Conservation (phyloP, 2,113 vertebrate species). For the Oncorhynchus keta region DNA sequence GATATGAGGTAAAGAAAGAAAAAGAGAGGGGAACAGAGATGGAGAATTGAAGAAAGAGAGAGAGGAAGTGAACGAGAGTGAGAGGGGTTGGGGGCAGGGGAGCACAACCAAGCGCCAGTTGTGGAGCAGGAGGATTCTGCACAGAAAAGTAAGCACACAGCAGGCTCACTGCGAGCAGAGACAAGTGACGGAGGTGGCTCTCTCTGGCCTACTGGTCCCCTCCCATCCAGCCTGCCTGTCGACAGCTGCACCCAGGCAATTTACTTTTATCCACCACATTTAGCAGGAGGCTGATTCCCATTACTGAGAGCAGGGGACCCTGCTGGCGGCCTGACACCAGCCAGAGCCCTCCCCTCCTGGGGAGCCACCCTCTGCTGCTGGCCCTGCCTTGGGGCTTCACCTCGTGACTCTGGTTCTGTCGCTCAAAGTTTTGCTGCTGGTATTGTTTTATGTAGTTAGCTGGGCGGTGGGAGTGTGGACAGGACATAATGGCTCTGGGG, state of each 20-base stretch:
- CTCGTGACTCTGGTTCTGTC: not conserved
- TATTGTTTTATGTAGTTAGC: not conserved
- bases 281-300: constrained; percentile 85
- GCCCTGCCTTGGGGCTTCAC: constrained; percentile 42
- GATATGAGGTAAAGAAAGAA: constrained; percentile 22
- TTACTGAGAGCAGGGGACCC: constrained; percentile 78
- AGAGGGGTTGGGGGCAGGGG: not conserved
- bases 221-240: constrained; percentile 77
- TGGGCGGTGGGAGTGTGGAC: not conserved
- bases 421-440: constrained; percentile 33
- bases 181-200: constrained; percentile 81
- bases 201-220: constrained; percentile 74
- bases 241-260: constrained; percentile 90
- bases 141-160: constrained; percentile 93
- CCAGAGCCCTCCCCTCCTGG: constrained; percentile 56
- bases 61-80: constrained; percentile 1
- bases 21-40: constrained; percentile 32
- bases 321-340: constrained; percentile 65
- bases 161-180: constrained; percentile 76
- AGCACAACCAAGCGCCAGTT: constrained; percentile 72
- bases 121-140: constrained; percentile 84
- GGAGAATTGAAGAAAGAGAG: not conserved
- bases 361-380: constrained; percentile 65
- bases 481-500: not conserved
- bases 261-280: constrained; percentile 95